phyloP scores from a whole-genome alignment of 2,113 vertebrate genomes.

The Cyanocitta stelleri region DNA sequence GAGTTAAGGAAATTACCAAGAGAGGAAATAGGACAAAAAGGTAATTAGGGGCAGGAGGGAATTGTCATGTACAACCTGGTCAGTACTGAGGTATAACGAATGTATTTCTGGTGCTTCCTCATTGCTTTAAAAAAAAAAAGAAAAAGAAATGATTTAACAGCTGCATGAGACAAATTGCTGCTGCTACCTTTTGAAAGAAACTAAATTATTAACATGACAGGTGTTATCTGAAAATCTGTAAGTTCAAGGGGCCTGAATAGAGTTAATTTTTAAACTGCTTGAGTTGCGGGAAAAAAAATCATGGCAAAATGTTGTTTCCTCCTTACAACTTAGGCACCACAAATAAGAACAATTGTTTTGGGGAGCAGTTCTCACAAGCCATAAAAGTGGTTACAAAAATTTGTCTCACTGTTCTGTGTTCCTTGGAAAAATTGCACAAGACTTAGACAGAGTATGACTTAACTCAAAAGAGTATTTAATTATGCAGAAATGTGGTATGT shows the following conservation, averaged over 20 bases:
- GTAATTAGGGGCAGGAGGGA: background rate
- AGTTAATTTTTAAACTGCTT: background rate
- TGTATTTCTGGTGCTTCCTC: background rate
- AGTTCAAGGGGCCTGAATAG: background rate
- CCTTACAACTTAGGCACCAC: constrained; percentile 9
- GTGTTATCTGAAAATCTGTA: background rate
- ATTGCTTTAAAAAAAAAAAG: background rate
- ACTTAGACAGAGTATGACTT: constrained; percentile 65
- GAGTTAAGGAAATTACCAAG: background rate
- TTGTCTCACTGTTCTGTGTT: constrained; percentile 25
- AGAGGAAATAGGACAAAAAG: background rate
- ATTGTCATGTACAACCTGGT: background rate
- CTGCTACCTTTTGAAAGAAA: background rate
- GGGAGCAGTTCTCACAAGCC: constrained; percentile 69
- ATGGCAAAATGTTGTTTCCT: background rate
- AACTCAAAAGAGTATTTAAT: constrained; percentile 66
- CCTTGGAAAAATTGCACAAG: constrained; percentile 67
- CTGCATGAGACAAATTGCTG: background rate
- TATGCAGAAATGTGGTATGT: constrained; percentile 63
- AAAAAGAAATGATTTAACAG: background rate
- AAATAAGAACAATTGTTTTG: constrained; percentile 3
- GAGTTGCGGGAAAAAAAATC: background rate
- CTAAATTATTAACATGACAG: background rate
- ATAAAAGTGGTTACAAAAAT: constrained; percentile 61
- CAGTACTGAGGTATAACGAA: background rate